Evolutionary conservation across 2,888 invertebrate genomes (phyloP).

Genomic region (Aleiodes leptofemur): DNA sequence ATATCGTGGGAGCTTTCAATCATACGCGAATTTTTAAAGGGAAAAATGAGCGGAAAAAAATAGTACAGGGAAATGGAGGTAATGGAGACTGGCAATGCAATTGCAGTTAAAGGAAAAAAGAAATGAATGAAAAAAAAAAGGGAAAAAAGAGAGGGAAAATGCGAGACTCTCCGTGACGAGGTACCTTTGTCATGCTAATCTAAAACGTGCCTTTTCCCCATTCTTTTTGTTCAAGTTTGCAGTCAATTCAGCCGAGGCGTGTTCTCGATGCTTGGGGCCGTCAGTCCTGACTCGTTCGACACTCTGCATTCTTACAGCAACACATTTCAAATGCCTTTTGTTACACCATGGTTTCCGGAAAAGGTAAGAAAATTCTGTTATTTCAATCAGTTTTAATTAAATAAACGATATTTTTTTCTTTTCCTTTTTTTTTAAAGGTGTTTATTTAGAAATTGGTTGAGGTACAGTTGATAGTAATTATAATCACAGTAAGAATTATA

Average conservation of each 20-base stretch:
- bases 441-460: no score
- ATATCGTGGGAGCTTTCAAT: slow-evolving; percentile 23
- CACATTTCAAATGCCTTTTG: slow-evolving; percentile 96
- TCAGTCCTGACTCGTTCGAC: slow-evolving; percentile 95
- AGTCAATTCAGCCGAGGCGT: slow-evolving; percentile 93
- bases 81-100: slow-evolving; percentile 37
- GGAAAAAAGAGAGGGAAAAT: slow-evolving; percentile 34
- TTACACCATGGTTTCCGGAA: slow-evolving; percentile 96
- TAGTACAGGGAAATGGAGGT: not conserved
- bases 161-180: slow-evolving; percentile 43
- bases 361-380: slow-evolving; percentile 79
- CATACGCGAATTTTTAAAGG: slow-evolving; percentile 5
- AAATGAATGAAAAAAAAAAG: slow-evolving; percentile 25
- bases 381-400: no score
- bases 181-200: slow-evolving; percentile 59
- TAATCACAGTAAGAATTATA: no score
- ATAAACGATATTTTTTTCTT: no score
- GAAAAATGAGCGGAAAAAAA: not conserved
- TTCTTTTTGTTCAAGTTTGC: slow-evolving; percentile 81
- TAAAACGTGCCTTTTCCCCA: slow-evolving; percentile 48
- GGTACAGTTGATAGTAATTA: no score
- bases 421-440: no score
- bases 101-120: slow-evolving; percentile 12
- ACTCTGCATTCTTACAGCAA: slow-evolving; percentile 95
- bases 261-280: slow-evolving; percentile 92